Evolutionary conservation across 2,888 invertebrate genomes (phyloP).

Genomic region (Panzeria rudis): DNA sequence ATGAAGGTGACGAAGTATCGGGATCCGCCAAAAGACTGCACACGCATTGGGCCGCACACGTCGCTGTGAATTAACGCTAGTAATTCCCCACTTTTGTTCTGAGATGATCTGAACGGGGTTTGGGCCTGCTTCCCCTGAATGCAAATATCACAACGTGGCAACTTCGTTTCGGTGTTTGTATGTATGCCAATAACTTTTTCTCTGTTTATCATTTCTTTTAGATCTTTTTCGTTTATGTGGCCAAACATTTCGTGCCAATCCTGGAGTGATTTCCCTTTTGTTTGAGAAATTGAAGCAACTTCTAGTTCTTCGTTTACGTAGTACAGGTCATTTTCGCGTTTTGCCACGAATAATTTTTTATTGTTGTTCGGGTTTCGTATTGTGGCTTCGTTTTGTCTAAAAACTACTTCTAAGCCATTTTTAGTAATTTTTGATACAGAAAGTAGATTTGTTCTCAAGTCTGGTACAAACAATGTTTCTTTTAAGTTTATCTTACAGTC

Average conservation of each 20-base stretch:
- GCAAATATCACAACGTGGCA: constrained; percentile 58
- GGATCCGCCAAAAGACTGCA: too few relatives aligned
- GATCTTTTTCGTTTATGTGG: constrained; percentile 56
- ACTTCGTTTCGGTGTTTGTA: too few relatives aligned
- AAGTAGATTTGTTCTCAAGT: too few relatives aligned
- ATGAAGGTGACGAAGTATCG: too few relatives aligned
- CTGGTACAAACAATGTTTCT: too few relatives aligned
- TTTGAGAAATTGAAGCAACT: background rate
- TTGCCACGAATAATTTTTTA: constrained; percentile 12
- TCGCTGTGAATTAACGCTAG: constrained; percentile 61
- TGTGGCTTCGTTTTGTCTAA: constrained; percentile 30
- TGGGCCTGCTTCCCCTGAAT: constrained; percentile 53
- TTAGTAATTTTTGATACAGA: too few relatives aligned
- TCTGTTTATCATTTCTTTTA: too few relatives aligned
- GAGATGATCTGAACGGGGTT: constrained; percentile 27
- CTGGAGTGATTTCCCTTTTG: background rate
- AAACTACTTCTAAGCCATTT: constrained; percentile 48
- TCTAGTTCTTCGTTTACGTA: too few relatives aligned
- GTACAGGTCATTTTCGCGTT: too few relatives aligned
- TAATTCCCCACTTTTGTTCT: constrained; percentile 32
- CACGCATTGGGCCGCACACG: too few relatives aligned
- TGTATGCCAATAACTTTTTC: too few relatives aligned
- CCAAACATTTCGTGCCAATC: constrained; percentile 60
- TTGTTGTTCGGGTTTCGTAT: constrained; percentile 32
- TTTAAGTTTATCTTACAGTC: too few relatives aligned